Percentiles rank a stretch among this genome's conserved stretches.
Evolutionary conservation across 2,888 invertebrate genomes (phyloP).

Genomic region (Oasisia sp.): DNA sequence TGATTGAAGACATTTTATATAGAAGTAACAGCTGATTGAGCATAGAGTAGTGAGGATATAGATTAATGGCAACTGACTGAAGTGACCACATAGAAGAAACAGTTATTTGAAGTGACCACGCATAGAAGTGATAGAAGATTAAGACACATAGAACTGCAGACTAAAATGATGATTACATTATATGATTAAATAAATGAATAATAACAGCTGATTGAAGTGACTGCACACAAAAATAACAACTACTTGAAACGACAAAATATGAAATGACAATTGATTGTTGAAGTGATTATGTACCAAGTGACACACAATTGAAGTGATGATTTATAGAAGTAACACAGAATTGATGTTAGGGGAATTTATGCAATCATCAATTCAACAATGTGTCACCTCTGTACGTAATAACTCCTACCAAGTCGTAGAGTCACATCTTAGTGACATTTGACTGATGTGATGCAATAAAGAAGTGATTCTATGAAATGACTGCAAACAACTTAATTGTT

Average conservation of each 20-base stretch:
- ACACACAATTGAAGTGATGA: not conserved
- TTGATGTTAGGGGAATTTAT: no score
- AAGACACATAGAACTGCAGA: not conserved
- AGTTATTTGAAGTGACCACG: not conserved
- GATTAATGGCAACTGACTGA: not conserved
- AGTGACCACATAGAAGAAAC: not conserved
- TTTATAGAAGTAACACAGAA: no score
- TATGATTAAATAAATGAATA: not conserved
- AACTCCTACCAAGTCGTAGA: no score
- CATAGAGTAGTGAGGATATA: not conserved
- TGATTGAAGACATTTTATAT: not conserved
- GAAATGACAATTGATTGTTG: not conserved
- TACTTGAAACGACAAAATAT: not conserved
- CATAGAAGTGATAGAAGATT: not conserved
- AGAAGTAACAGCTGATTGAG: not conserved
- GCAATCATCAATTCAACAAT: no score
- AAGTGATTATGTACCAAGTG: not conserved
- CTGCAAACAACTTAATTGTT: not conserved
- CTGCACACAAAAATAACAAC: not conserved
- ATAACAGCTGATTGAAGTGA: not conserved
- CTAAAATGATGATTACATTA: not conserved
- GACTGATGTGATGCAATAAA: no score
- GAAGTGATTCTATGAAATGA: no score
- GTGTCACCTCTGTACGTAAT: no score
- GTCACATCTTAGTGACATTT: no score